phyloP scores from a whole-genome alignment of 2,113 vertebrate species.

The Nothobranchius kuhntae region DNA sequence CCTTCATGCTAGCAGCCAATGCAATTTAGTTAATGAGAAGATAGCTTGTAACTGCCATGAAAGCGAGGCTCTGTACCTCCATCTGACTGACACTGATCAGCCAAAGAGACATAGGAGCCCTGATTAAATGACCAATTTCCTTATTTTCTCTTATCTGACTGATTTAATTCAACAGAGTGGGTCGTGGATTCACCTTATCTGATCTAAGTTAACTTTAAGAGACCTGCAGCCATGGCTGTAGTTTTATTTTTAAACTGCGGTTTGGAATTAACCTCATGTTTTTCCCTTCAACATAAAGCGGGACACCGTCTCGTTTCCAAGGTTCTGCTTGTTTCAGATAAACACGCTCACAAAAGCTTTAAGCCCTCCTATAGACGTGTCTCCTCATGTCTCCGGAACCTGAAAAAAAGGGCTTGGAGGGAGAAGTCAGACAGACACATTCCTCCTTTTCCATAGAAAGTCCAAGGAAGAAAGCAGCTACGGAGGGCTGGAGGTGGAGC shows the following conservation, averaged over 20 bases:
- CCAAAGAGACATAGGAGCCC: conserved; percentile 30
- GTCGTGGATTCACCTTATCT: conserved; percentile 44
- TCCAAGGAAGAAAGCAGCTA: conserved; percentile 32
- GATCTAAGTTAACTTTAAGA: background rate
- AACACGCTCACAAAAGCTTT: conserved; percentile 15
- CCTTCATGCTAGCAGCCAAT: conserved; percentile 11
- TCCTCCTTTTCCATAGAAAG: conserved; percentile 67
- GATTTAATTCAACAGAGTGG: conserved; percentile 54
- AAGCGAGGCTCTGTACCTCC: conserved; percentile 13
- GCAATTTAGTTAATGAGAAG: conserved; percentile 52
- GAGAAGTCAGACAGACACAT: conserved; percentile 57
- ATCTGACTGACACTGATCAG: conserved; percentile 42
- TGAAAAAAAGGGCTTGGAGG: conserved; percentile 53
- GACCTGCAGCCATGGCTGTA: background rate
- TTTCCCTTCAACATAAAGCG: conserved; percentile 29
- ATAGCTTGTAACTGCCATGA: conserved; percentile 25
- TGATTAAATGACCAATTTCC: conserved; percentile 62
- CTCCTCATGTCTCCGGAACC: conserved; percentile 65
- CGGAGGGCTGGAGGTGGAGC: conserved; percentile 42
- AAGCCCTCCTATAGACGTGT: conserved; percentile 59
- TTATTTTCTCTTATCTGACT: conserved; percentile 51
- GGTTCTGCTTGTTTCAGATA: conserved; percentile 59
- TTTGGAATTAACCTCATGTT: too few species aligned
- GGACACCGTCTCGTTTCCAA: conserved; percentile 26
- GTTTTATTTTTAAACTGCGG: background rate